These are phyloP conservation scores for Geopemphigus sp. DNA, from an alignment of 1,140 invertebrate genomes.

Conservation along the genomic window DNA sequence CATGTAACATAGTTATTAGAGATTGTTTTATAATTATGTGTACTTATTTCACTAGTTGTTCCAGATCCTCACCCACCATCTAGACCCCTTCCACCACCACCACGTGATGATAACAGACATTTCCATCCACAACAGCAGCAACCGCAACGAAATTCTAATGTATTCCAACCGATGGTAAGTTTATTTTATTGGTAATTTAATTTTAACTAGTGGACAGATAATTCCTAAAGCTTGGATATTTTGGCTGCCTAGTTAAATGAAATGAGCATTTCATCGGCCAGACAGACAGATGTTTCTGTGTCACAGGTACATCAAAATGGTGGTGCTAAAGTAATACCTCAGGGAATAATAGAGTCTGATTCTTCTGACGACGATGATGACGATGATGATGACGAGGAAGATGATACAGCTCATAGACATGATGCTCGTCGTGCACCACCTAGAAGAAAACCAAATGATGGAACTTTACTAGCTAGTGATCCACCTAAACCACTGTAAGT, in stretches of 20 bases:
- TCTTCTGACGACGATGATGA: slow-evolving; percentile 58
- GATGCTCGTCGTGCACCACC: slow-evolving; percentile 61
- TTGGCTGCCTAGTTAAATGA: slow-evolving; percentile 90
- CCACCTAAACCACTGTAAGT: slow-evolving; percentile 93
- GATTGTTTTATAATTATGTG: slow-evolving; percentile 10
- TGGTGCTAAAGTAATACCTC: slow-evolving; percentile 50
- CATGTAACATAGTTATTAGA: no score
- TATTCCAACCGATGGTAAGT: slow-evolving; percentile 80
- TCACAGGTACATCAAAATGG: slow-evolving; percentile 51
- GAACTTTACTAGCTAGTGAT: slow-evolving; percentile 91
- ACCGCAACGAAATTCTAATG: slow-evolving; percentile 68
- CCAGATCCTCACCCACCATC: slow-evolving; percentile 66
- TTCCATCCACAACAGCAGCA: slow-evolving; percentile 59
- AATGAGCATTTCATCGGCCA: slow-evolving; percentile 66
- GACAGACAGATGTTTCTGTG: slow-evolving; percentile 50
- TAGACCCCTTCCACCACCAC: slow-evolving; percentile 82
- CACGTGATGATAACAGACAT: slow-evolving; percentile 63
- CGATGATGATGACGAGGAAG: slow-evolving; percentile 57
- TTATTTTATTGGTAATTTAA: slow-evolving; percentile 9
- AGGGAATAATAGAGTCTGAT: slow-evolving; percentile 55
- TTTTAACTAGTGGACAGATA: slow-evolving; percentile 12
- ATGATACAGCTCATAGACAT: slow-evolving; percentile 50
- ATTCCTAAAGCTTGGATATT: slow-evolving; percentile 73
- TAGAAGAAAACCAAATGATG: slow-evolving; percentile 74
- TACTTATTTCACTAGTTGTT: slow-evolving; percentile 57